Conservation (phyloP, 1,140 invertebrate species). For the Camponotus pennsylvanicus region DNA sequence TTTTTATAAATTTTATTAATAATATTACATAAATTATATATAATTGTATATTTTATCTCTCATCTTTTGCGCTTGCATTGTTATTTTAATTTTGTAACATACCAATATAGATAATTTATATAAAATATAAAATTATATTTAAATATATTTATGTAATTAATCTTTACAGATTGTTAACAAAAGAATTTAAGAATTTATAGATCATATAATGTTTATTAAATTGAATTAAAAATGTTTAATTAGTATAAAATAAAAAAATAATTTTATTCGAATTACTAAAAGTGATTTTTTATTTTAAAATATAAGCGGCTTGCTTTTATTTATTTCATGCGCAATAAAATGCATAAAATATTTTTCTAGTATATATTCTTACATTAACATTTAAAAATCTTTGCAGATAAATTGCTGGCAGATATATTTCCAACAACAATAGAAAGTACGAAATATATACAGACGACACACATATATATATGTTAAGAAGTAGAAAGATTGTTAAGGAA, state of each 20-base stretch:
- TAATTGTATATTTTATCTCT: slow-evolving; percentile 33
- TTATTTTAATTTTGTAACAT: neutral
- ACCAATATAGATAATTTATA: neutral
- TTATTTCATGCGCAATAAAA: no score
- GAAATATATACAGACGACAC: neutral
- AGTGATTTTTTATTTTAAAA: no score
- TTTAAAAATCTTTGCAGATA: no score
- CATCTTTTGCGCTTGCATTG: neutral
- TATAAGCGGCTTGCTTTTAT: no score
- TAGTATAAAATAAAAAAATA: no score
- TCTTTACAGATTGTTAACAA: no score
- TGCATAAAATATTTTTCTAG: neutral
- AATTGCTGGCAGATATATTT: neutral
- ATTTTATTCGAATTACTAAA: no score
- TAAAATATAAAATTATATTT: neutral
- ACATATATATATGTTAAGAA: slow-evolving; percentile 35
- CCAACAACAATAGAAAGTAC: slow-evolving; percentile 40
- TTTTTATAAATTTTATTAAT: slow-evolving; percentile 54
- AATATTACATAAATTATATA: slow-evolving; percentile 51
- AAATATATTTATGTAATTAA: no score
- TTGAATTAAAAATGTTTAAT: no score
- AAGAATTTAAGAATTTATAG: no score
- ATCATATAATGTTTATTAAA: no score
- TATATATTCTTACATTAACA: neutral
- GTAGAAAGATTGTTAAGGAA: slow-evolving; percentile 67